These are phyloP conservation scores for Criorhina ranunculi DNA, from an alignment of 2,888 invertebrate species.

Conservation along the genomic window DNA sequence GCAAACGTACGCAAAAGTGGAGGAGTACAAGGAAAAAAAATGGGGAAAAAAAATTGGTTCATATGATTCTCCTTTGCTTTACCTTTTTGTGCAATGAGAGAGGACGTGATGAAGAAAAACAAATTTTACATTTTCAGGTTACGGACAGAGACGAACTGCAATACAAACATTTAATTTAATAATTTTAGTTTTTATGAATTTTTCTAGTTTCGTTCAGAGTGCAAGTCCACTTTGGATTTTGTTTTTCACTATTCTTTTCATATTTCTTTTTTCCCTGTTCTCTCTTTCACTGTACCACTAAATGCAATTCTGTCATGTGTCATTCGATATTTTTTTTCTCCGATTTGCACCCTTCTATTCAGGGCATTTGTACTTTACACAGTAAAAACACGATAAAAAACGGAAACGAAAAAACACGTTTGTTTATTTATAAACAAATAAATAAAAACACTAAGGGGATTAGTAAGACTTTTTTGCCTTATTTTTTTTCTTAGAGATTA, in stretches of 20 bases:
- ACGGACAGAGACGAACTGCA: conserved; percentile 23
- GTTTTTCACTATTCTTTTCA: conserved; percentile 46
- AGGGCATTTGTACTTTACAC: not conserved
- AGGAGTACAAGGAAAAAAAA: conserved; percentile 52
- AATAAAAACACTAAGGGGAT: conserved; percentile 62
- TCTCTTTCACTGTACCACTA: conserved; percentile 33
- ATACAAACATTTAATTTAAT: conserved; percentile 33
- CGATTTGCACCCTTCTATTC: conserved; percentile 20
- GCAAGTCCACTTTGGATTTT: conserved; percentile 44
- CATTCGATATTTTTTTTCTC: conserved; percentile 58
- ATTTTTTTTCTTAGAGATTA: conserved; percentile 12
- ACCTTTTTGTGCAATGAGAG: conserved; percentile 68
- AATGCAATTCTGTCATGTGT: conserved; percentile 76
- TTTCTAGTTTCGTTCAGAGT: conserved; percentile 39
- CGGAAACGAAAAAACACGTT: conserved; percentile 1
- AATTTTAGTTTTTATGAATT: conserved; percentile 32
- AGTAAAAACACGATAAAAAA: not conserved
- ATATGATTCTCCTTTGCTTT: conserved; percentile 46
- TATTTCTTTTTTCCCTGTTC: conserved; percentile 23
- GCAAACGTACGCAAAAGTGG: conserved; percentile 64
- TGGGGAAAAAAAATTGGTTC: conserved; percentile 31
- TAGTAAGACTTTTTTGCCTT: conserved; percentile 35
- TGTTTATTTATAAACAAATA: conserved; percentile 69
- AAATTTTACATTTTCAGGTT: conserved; percentile 68
- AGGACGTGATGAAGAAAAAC: conserved; percentile 42